Evolutionary conservation across 2,797 vertebrate genomes (phyloP), one percentile per base, ranked within the genome.

Genomic region (Darevskia nairensis): DNA sequence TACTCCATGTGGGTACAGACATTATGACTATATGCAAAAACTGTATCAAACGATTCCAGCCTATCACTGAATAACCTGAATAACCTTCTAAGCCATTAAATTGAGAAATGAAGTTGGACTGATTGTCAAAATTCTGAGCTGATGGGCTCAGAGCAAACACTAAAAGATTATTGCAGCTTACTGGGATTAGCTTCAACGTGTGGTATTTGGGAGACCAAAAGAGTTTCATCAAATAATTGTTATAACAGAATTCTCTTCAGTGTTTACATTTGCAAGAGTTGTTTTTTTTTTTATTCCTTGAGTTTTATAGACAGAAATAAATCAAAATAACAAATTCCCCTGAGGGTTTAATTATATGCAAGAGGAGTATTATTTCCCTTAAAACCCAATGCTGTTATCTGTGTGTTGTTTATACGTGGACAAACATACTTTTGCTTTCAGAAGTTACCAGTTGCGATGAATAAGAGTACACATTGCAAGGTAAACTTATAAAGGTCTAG

Each of bases 391-490:
- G n/a, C 32, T 74, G 19, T 74, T 35, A 27, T 74, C 32, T 74
- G 15, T 6, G 13, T 39, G 1, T 4, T 0, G 23, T 2, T 76
- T 90, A 64, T 55, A 85, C 86, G 81, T 41, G 39, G 92, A 61
- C 21, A 55, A 46, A 23, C 0, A 69, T 80, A 46, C 66, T 89
- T 94, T 91, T 94, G 71, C 71, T 94, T 95, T 94, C 88, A 72
- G 90, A 93, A 95, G 91, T 83, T 90, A 84, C 84, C 88, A 86
- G 90, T 94, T 95, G 90, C 93, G 96, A 96, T 94, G 95, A 95
- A 96, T 64, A 96, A 94, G 92, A 87, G 89, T 80, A 89, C 91
- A 94, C 95, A 95, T 95, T 95, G 93, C 93, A 95, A 94, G 93
- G 94, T 93, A 95, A 96, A 89, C 91, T 95, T 91, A 44, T 92